These are phyloP conservation scores for Noctua fimbriata DNA, from an alignment of 2,888 invertebrate species.

Conservation along the genomic window DNA sequence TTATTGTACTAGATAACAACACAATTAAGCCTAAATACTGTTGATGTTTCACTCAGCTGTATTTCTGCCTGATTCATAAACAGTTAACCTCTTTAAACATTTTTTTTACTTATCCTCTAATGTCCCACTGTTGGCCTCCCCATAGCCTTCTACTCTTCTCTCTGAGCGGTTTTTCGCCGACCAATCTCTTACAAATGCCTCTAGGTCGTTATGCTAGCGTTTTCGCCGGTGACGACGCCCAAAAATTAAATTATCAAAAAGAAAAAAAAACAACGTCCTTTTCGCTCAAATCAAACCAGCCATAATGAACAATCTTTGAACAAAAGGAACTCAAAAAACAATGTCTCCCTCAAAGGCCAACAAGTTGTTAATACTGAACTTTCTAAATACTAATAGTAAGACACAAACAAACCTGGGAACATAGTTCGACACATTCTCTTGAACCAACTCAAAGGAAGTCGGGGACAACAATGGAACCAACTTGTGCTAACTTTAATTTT, in stretches of 20 bases:
- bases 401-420: conserved; percentile 60
- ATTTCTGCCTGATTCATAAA: neutral
- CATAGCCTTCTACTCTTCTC: too few species aligned
- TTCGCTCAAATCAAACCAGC: neutral
- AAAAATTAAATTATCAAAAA: neutral
- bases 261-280: neutral
- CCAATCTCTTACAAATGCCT: too few species aligned
- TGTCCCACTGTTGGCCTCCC: too few species aligned
- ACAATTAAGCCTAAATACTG: neutral
- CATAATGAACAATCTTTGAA: conserved; percentile 23
- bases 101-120: too few species aligned
- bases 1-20: neutral
- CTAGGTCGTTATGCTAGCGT: too few species aligned
- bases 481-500: conserved; percentile 66
- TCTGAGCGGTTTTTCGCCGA: too few species aligned
- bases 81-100: neutral
- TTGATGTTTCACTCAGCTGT: neutral
- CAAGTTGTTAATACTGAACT: conserved; percentile 63
- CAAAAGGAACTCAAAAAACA: conserved; percentile 33
- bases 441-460: conserved; percentile 54
- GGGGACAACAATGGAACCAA: conserved; percentile 61
- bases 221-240: neutral
- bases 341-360: conserved; percentile 50
- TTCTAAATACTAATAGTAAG: conserved; percentile 63
- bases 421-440: conserved; percentile 65